phyloP scores from a whole-genome alignment of 1,140 invertebrate species.

The Hormaphis cornu region DNA sequence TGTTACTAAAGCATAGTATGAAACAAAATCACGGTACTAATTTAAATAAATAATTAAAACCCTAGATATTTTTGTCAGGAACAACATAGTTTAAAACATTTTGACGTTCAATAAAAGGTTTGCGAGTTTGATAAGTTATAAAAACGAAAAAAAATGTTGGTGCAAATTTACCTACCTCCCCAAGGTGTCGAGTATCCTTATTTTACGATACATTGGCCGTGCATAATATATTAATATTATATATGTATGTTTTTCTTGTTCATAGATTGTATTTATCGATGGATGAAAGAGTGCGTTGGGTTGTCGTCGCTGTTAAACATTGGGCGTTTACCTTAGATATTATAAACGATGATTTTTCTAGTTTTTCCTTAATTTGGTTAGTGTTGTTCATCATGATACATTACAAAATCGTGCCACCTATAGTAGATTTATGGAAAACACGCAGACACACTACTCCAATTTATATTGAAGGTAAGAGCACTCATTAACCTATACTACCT shows the following conservation, averaged over 20 bases:
- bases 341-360: not conserved
- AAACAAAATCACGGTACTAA: too few relatives aligned
- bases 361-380: slow-evolving; percentile 2
- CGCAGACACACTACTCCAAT: not conserved
- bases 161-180: too few relatives aligned
- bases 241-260: not conserved
- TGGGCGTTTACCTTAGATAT: not conserved
- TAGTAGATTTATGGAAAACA: slow-evolving; percentile 1
- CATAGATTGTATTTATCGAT: slow-evolving; percentile 9
- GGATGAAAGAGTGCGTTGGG: slow-evolving; percentile 11
- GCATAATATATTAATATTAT: not conserved
- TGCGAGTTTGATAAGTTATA: too few relatives aligned
- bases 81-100: too few relatives aligned
- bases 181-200: too few relatives aligned
- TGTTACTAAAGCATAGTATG: too few relatives aligned
- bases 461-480: slow-evolving; percentile 18
- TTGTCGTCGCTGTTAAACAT: not conserved
- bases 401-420: not conserved
- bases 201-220: not conserved
- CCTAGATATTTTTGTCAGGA: too few relatives aligned
- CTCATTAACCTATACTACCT: too few relatives aligned
- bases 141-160: too few relatives aligned
- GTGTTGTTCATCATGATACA: slow-evolving; percentile 2
- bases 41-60: too few relatives aligned
- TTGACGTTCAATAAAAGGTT: too few relatives aligned